Conservation (phyloP, 2,888 invertebrate species). For the Ormyrus nitidulus region DNA sequence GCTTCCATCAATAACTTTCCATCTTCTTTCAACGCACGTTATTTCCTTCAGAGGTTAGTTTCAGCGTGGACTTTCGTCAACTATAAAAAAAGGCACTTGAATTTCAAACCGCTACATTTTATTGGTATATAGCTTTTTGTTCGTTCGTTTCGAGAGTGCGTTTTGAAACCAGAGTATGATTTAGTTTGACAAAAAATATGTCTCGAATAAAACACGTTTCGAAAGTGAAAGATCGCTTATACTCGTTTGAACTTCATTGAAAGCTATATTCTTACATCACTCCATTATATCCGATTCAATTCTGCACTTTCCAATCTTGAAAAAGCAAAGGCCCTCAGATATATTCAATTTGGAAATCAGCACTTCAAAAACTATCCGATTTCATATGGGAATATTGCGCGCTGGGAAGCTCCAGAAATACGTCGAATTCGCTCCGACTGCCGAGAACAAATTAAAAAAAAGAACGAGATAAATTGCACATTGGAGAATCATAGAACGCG, state of each 20-base stretch:
- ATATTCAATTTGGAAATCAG: neutral
- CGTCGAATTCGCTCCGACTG: neutral
- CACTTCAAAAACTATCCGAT: neutral
- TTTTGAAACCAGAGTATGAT: too few relatives aligned
- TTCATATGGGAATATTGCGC: too few relatives aligned
- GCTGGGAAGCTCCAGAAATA: neutral
- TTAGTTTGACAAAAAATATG: too few relatives aligned
- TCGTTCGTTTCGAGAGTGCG: neutral
- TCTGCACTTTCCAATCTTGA: too few relatives aligned
- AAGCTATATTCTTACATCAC: too few relatives aligned
- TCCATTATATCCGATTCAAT: too few relatives aligned
- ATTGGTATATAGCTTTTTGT: neutral
- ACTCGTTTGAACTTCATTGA: too few relatives aligned
- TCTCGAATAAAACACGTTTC: too few relatives aligned
- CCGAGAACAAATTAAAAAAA: neutral
- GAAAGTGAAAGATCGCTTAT: too few relatives aligned
- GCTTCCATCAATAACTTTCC: neutral
- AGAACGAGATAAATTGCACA: constrained; percentile 4
- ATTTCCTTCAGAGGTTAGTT: neutral
- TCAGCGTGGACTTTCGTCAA: constrained; percentile 11
- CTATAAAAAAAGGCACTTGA: constrained; percentile 11
- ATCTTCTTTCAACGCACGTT: neutral
- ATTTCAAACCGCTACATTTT: neutral
- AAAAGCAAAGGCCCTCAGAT: neutral
- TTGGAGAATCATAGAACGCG: constrained; percentile 1